Base-by-base conservation (phyloP, 2,888 invertebrate genomes). In the Germaria angustata region DNA sequence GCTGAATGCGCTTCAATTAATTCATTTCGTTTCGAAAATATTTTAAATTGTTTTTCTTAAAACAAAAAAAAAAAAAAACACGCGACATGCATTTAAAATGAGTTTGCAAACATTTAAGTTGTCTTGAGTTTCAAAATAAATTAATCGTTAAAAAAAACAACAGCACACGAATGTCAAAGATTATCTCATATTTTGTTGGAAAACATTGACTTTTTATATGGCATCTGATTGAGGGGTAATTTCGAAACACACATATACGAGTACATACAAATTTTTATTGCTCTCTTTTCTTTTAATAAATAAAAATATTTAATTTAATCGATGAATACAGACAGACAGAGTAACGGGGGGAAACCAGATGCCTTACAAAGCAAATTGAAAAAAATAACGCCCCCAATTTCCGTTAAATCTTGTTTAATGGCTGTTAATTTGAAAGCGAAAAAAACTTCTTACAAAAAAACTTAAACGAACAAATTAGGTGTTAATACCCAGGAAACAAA, bases 311-410 rank as follows among this genome's bases (percentile, higher is more conserved):
- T 36, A 41, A 51, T 51, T 17, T 72, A 34, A 57, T 41, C 9
- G 15, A 9, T 36, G n/a, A 46, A 49, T 7, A 41, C 2, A 39
- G 28, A 34, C 13, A 53, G 28, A 34, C 13, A 53, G 28, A 55
- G 7, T 59, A 39, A 49, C 13, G 22, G 24, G 28, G 49, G 34
- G 13, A n/a, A 36, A 57, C 20, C 36, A 46, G 36, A 57, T 66
- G 57, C 49, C 51, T 11, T 17, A 9, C 41, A 20, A 22, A 32
- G 8, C 32, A 34, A 66, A 34, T 7, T 2, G 32, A 39, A 55
- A 41, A 32, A 46, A 51, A 61, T 44, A 77, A 81, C 81, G 81
- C 81, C 81, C 61, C 72, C 81, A 77, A 77, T 72, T 72, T 81
- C 72, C 77, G 44, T 34, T 71, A 36, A 66, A 81, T 49, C 78